Evolutionary conservation across 2,113 vertebrate genomes (phyloP).

Genomic region (Burhinus oedicnemus): DNA sequence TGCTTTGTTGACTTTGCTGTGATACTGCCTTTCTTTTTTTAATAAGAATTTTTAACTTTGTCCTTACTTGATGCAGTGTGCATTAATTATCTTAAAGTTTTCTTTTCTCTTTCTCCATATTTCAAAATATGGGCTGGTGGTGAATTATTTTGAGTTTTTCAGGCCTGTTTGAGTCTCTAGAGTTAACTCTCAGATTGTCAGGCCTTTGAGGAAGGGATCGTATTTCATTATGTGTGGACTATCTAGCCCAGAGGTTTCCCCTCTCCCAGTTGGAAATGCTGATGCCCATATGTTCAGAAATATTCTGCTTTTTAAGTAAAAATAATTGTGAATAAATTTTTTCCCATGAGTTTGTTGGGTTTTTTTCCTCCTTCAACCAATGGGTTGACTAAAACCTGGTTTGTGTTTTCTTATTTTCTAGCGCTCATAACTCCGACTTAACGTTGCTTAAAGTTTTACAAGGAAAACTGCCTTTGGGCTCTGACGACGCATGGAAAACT

Average conservation of each 20-base stretch:
- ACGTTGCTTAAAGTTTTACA: not conserved
- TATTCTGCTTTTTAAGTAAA: not conserved
- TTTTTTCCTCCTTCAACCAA: not conserved
- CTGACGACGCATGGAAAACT: not conserved
- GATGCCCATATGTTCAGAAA: slow-evolving; percentile 14
- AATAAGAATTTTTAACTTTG: not conserved
- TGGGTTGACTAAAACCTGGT: not conserved
- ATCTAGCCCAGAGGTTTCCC: not conserved
- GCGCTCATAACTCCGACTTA: not conserved
- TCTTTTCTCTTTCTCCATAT: not conserved
- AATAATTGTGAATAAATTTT: slow-evolving; percentile 2
- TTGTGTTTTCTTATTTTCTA: slow-evolving; percentile 21
- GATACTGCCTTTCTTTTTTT: not conserved
- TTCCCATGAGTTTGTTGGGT: not conserved
- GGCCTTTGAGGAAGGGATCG: not conserved
- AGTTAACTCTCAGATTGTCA: not conserved
- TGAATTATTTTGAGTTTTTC: not conserved
- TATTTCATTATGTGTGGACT: slow-evolving; percentile 6
- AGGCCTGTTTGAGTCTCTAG: not conserved
- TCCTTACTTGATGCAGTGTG: not conserved
- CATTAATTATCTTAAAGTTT: not conserved
- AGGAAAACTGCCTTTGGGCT: slow-evolving; percentile 25
- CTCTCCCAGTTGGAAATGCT: not conserved
- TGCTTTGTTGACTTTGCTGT: not conserved
- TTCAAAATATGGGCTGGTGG: not conserved